phyloP scores from a whole-genome alignment of 1,140 invertebrate genomes.

The Acromyrmex charruanus region DNA sequence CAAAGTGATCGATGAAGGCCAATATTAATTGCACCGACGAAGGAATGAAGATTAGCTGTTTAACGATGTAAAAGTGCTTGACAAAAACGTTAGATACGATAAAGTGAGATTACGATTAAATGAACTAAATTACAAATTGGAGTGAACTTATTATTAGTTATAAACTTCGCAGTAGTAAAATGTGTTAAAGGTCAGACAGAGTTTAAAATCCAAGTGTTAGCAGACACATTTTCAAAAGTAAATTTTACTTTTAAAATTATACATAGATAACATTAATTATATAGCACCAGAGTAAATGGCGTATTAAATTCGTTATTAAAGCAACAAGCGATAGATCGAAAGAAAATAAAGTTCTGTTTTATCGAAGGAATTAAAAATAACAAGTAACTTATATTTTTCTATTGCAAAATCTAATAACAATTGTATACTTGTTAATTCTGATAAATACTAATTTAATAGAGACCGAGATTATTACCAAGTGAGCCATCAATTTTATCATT shows the following conservation, averaged over 20 bases:
- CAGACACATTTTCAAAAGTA: neutral
- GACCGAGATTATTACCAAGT: neutral
- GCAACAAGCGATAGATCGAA: neutral
- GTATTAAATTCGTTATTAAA: neutral
- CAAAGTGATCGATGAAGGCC: slow-evolving; percentile 42
- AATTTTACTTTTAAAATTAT: neutral
- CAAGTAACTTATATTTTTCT: neutral
- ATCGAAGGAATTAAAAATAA: neutral
- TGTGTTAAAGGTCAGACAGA: neutral
- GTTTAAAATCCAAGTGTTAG: neutral
- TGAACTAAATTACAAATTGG: neutral
- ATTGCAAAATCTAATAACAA: neutral
- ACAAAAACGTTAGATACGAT: slow-evolving; percentile 23
- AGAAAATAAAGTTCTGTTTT: slow-evolving; percentile 24
- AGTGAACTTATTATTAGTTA: neutral
- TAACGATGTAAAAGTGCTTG: slow-evolving; percentile 37
- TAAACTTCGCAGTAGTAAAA: neutral
- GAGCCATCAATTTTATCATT: slow-evolving; percentile 35
- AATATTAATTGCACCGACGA: slow-evolving; percentile 47
- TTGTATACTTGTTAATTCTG: neutral
- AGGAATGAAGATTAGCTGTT: slow-evolving; percentile 23
- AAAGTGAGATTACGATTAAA: slow-evolving; percentile 15
- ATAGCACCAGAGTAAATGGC: neutral
- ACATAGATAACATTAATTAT: slow-evolving; percentile 1
- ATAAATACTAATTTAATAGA: slow-evolving; percentile 21